A percentile compares a stretch with the other conserved stretches of the same genome.
These are phyloP conservation scores for Diploptera punctata DNA, from an alignment of 2,888 invertebrate genomes.

Conservation along the genomic window DNA sequence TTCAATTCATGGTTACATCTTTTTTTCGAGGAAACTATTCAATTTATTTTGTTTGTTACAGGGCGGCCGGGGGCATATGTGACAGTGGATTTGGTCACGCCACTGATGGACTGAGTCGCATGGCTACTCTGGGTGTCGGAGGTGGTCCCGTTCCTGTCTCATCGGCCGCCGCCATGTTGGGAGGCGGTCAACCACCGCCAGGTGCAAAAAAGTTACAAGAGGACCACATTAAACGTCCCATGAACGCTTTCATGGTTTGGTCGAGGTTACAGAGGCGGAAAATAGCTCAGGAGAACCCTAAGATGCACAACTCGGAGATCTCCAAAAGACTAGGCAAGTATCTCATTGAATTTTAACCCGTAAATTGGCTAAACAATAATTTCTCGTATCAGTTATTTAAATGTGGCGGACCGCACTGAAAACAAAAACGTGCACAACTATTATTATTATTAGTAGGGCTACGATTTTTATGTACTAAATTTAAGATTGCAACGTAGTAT, in stretches of 20 bases:
- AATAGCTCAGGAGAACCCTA: conserved; percentile 97
- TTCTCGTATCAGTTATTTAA: too few relatives aligned
- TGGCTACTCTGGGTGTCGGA: conserved; percentile 61
- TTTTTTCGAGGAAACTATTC: too few relatives aligned
- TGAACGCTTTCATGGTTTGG: conserved; percentile 99
- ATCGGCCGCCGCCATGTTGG: conserved; percentile 63
- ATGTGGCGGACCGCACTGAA: too few relatives aligned
- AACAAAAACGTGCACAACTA: too few relatives aligned
- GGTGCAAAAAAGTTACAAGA: conserved; percentile 69
- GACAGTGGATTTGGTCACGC: conserved; percentile 63
- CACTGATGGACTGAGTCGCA: conserved; percentile 50
- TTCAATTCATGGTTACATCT: too few relatives aligned
- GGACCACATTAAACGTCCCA: conserved; percentile 94
- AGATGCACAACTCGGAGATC: conserved; percentile 98
- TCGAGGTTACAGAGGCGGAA: conserved; percentile 89
- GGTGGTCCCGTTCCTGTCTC: conserved; percentile 62
- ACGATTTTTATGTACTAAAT: too few relatives aligned
- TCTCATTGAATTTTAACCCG: neutral
- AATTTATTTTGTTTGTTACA: conserved; percentile 51
- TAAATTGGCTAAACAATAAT: too few relatives aligned
- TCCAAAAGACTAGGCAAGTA: conserved; percentile 87
- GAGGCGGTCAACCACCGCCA: conserved; percentile 51
- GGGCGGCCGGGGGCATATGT: conserved; percentile 78
- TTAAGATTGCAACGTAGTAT: too few relatives aligned
- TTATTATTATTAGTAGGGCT: too few relatives aligned